Evolutionary conservation across 2,113 vertebrate species (phyloP).

Genomic region (Rallus limicola): DNA sequence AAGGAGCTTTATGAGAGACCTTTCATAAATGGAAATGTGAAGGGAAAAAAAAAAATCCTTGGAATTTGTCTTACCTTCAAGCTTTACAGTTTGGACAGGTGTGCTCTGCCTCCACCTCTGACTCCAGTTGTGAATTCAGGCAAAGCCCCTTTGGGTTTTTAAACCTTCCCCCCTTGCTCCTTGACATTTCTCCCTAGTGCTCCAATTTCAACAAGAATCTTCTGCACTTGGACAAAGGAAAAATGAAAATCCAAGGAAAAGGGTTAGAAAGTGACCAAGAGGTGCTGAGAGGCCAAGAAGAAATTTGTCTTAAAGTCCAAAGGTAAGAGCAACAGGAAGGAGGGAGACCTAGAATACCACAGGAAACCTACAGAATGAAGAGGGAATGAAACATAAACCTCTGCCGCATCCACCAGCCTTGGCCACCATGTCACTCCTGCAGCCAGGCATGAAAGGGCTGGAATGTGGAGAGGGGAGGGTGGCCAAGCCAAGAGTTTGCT

Average conservation of each 20-base stretch:
- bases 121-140: not conserved
- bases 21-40: not conserved
- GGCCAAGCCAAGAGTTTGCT: not conserved
- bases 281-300: not conserved
- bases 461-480: not conserved
- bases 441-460: not conserved
- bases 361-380: not conserved
- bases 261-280: not conserved
- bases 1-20: not conserved
- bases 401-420: not conserved
- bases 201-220: not conserved
- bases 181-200: not conserved
- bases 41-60: not conserved
- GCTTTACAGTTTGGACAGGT: not conserved
- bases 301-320: not conserved
- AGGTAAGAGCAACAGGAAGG: not conserved
- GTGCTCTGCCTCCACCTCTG: not conserved
- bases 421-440: not conserved
- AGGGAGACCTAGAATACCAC: not conserved
- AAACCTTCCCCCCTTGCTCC: not conserved
- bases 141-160: not conserved
- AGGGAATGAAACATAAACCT: not conserved
- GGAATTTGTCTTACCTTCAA: not conserved
- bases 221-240: not conserved
- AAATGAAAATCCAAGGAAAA: not conserved